A percentile compares a stretch with the other conserved stretches of the same genome.
Evolutionary conservation across 2,113 vertebrate genomes (phyloP).

Genomic region (Megaleporinus macrocephalus): DNA sequence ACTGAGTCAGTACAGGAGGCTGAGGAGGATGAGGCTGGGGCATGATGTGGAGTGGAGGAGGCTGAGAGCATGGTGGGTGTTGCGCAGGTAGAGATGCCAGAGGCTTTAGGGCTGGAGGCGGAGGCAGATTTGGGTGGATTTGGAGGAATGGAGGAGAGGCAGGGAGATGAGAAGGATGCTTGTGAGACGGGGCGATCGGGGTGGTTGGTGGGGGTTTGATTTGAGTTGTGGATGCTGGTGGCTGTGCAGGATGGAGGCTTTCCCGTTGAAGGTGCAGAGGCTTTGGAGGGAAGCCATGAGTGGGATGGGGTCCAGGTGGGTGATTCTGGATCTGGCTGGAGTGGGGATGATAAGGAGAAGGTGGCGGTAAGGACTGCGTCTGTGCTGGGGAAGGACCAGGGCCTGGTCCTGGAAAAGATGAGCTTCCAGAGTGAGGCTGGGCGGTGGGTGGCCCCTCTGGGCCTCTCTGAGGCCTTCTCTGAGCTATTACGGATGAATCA

Average conservation of each 20-base stretch:
- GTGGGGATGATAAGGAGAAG: conserved; percentile 64
- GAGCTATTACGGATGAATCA: conserved; percentile 55
- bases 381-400: conserved; percentile 56
- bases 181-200: conserved; percentile 90
- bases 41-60: conserved; percentile 95
- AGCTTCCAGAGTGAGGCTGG: conserved; percentile 53
- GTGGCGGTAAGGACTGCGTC: conserved; percentile 53
- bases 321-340: conserved; percentile 30
- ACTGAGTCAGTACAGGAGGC: conserved; percentile 88
- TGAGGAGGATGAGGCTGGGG: conserved; percentile 85
- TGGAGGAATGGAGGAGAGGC: conserved; percentile 87
- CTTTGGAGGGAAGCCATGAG: conserved; percentile 53
- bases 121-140: conserved; percentile 93
- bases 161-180: conserved; percentile 85
- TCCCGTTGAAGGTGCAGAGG: conserved; percentile 72
- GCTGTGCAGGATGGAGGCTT: conserved; percentile 84
- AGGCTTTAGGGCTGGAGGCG: conserved; percentile 93
- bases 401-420: conserved; percentile 51
- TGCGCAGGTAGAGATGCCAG: conserved; percentile 90
- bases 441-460: conserved; percentile 49
- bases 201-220: conserved; percentile 95
- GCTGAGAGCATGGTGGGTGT: conserved; percentile 90
- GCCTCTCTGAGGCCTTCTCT: conserved; percentile 38
- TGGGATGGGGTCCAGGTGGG: conserved; percentile 46
- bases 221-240: conserved; percentile 83